Percentiles rank a stretch among this genome's conserved stretches.
Evolutionary conservation across 2,888 invertebrate genomes (phyloP).

Genomic region (Gymnosoma rotundatum): DNA sequence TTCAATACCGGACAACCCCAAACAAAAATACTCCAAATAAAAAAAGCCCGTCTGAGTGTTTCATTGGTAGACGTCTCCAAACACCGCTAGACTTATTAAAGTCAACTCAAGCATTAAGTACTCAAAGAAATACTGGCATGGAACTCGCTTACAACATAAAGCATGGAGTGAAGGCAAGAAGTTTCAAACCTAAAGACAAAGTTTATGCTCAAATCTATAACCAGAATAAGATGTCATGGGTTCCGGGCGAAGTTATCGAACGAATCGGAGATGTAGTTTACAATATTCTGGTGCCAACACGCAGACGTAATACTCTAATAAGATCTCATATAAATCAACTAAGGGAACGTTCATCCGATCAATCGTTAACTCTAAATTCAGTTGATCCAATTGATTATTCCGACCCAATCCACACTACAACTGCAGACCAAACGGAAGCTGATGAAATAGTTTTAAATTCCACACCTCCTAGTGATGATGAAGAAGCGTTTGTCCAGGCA

Average conservation of each 20-base stretch:
- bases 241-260: conserved; percentile 14
- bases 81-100: not conserved
- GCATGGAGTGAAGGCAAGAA: not conserved
- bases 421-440: not conserved
- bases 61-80: conserved; percentile 4
- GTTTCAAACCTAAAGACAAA: not conserved
- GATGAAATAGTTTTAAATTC: not conserved
- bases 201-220: conserved; percentile 7
- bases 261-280: conserved; percentile 24
- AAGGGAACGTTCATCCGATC: not conserved
- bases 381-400: not conserved
- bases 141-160: not conserved
- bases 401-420: not conserved
- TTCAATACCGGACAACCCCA: not conserved
- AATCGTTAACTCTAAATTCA: too few relatives aligned
- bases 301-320: conserved; percentile 2
- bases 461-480: not conserved
- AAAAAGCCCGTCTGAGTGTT: conserved; percentile 7
- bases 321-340: conserved; percentile 42
- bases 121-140: not conserved
- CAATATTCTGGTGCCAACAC: conserved; percentile 5
- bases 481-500: not conserved
- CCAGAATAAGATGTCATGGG: conserved; percentile 1
- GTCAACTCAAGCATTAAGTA: not conserved
- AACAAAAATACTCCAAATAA: not conserved